Percentiles rank a stretch among this genome's conserved stretches.
phyloP scores from a whole-genome alignment of 2,888 invertebrate species.

The Aporophyla nigra region DNA sequence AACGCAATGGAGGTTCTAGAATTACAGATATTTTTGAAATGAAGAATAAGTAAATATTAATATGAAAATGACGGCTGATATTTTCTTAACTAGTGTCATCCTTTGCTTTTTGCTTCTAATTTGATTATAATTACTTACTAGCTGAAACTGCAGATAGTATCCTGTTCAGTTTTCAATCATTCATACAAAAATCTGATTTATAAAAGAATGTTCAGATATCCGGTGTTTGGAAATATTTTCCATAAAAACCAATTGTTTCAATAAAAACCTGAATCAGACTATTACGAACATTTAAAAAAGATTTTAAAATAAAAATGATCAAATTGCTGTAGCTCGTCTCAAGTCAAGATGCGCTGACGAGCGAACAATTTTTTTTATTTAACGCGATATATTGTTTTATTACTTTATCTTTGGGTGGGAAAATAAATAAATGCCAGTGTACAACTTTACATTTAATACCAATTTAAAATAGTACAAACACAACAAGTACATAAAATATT shows the following conservation, averaged over 20 bases:
- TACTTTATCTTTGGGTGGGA: background rate
- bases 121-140: background rate
- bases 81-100: background rate
- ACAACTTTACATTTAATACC: slow-evolving; percentile 15
- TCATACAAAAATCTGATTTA: background rate
- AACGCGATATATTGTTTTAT: no score
- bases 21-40: background rate
- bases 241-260: no score
- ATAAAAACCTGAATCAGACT: background rate
- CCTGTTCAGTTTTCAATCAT: background rate
- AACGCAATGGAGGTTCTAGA: background rate
- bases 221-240: background rate
- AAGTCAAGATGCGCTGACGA: no score
- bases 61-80: background rate
- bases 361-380: no score
- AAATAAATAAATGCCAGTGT: slow-evolving; percentile 14
- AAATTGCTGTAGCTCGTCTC: no score
- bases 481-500: background rate
- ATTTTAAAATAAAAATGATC: background rate
- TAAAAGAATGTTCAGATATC: background rate
- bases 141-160: background rate
- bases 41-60: background rate
- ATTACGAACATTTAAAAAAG: background rate
- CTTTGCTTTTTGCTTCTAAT: background rate
- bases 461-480: background rate